Evolutionary conservation across 2,888 invertebrate genomes (phyloP), one percentile per base, ranked within the genome.

Genomic region (Dryococelus australis): DNA sequence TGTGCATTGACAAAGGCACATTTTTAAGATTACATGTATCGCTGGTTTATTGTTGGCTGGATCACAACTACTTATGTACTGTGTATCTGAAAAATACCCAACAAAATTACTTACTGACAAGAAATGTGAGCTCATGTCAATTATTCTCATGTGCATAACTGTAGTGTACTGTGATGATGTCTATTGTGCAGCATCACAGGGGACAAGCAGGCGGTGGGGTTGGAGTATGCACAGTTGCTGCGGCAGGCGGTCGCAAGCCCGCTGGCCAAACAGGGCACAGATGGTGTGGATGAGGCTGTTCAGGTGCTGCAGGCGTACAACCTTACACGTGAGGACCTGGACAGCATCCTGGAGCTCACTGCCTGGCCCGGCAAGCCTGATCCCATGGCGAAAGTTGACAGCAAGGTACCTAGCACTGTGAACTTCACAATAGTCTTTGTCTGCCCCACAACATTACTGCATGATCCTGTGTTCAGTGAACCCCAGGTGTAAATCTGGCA

Each of bases 291-390:
- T 0, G 92, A 94, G 87, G 95, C 97, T 0, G 92, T 99, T 84
- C 93, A 94, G 9, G 94, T 97, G 24, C 95, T 99, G 93, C 96
- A 96, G 91, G 93, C 95, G 10, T 99, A 99, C 92, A 96, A 97
- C 91, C 94, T 99, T 87, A 92, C 97, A 86, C 94, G 98, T 88
- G 99, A 99, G 91, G 99, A 99, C 92, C 93, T 99, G 90, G 99
- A 99, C 89, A 96, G 96, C 20, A 93, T 99, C 43, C 93, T 96
- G 16, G 99, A 99, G 91, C 92, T 99, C 51, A 95, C 97, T 0
- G 92, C 95, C 78, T 99, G 99, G 98, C 96, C 97, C 0, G 95
- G 95, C 79, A 94, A 95, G 90, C 94, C 95, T 90, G 97, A 98
- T 92, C 96, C 96, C 0, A 95, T 97, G 93, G 94, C 95, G 85